A percentile compares a stretch with the other conserved stretches of the same genome.
phyloP scores from a whole-genome alignment of 2,113 vertebrate species.

The Brevimyrus niger region DNA sequence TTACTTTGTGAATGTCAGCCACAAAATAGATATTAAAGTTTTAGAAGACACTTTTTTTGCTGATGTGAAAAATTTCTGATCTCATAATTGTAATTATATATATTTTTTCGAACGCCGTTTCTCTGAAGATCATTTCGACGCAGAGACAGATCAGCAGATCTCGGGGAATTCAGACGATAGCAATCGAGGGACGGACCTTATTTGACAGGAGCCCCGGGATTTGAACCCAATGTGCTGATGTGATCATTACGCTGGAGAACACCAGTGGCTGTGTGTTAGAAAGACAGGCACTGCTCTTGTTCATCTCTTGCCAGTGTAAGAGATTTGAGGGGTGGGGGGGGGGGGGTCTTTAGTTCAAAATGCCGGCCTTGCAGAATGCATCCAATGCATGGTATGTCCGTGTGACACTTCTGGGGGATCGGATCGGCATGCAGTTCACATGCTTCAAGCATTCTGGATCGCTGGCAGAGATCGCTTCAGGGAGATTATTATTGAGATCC shows the following conservation, averaged over 20 bases:
- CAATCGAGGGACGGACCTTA: slow-evolving; percentile 45
- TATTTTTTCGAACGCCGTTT: slow-evolving; percentile 35
- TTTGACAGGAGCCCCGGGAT: slow-evolving; percentile 49
- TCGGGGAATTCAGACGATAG: slow-evolving; percentile 50
- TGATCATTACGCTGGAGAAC: slow-evolving; percentile 53
- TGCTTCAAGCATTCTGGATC: not conserved
- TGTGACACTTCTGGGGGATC: not conserved
- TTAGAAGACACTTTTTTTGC: not conserved
- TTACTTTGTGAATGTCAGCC: no score
- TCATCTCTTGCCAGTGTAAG: slow-evolving; percentile 52
- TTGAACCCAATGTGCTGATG: slow-evolving; percentile 61
- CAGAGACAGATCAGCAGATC: slow-evolving; percentile 39
- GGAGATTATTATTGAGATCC: not conserved
- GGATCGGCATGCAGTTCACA: no score
- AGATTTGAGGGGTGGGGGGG: slow-evolving; percentile 35
- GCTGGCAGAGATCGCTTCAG: not conserved
- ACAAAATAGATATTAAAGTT: not conserved
- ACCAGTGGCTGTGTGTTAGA: slow-evolving; percentile 38
- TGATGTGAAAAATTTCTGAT: not conserved
- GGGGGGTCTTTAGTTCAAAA: slow-evolving; percentile 39
- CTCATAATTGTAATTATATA: not conserved
- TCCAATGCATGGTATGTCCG: no score
- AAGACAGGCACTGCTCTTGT: slow-evolving; percentile 49
- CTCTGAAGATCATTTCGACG: slow-evolving; percentile 35
- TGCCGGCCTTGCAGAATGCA: slow-evolving; percentile 39